phyloP scores from a whole-genome alignment of 2,888 invertebrate species.

The Zhuqinia jingwanae region DNA sequence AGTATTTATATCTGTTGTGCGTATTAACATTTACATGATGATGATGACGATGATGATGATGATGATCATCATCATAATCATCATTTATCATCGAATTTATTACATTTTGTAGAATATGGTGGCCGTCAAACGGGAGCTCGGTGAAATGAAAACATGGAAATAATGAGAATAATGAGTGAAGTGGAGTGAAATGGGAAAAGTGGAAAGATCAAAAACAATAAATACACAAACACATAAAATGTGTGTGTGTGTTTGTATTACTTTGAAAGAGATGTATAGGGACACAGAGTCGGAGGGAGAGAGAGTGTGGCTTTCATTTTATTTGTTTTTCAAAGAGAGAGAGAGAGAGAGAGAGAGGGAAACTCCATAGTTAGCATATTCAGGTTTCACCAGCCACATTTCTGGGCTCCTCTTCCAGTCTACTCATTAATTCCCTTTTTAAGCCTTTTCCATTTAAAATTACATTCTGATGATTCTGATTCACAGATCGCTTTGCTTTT shows the following conservation, averaged over 20 bases:
- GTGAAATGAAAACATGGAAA: too few relatives aligned
- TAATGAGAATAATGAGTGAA: background rate
- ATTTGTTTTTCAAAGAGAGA: background rate
- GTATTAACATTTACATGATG: too few relatives aligned
- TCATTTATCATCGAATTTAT: background rate
- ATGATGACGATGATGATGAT: too few relatives aligned
- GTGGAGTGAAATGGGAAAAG: background rate
- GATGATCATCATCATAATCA: background rate
- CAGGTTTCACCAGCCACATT: constrained; percentile 23
- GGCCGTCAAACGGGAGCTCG: background rate
- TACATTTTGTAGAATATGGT: background rate
- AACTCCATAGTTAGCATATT: background rate
- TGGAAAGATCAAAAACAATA: constrained; percentile 41
- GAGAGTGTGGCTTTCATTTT: background rate
- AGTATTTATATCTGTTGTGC: too few relatives aligned
- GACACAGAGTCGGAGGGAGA: background rate
- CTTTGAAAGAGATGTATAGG: too few relatives aligned
- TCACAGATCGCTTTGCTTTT: constrained; percentile 33
- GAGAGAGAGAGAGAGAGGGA: background rate
- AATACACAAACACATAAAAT: constrained; percentile 11
- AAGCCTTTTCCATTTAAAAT: constrained; percentile 33
- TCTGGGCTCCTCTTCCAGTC: background rate
- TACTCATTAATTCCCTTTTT: constrained; percentile 38
- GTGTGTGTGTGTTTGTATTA: background rate
- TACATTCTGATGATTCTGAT: background rate